Evolutionary conservation across 2,888 invertebrate species (phyloP).

Genomic region (Ormyrus labotus): DNA sequence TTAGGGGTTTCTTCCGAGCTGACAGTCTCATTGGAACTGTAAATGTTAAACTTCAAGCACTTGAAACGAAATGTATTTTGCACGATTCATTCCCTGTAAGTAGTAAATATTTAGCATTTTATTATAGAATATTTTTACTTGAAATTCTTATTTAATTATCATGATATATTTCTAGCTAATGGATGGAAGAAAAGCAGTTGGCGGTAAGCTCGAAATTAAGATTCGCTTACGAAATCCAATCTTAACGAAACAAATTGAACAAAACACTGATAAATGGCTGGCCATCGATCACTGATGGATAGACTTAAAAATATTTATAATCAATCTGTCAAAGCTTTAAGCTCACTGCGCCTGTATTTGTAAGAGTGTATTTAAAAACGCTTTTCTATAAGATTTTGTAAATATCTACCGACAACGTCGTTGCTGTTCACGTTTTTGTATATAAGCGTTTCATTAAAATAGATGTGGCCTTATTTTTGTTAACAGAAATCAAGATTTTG

Average conservation of each 20-base stretch:
- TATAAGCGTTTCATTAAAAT: constrained; percentile 16
- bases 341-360: constrained; percentile 7
- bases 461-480: constrained; percentile 36
- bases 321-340: constrained; percentile 27
- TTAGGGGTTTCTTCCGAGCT: constrained; percentile 94
- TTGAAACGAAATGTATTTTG: constrained; percentile 91
- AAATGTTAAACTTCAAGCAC: constrained; percentile 89
- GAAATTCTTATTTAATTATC: background rate
- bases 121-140: background rate
- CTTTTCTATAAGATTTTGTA: constrained; percentile 37
- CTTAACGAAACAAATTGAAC: constrained; percentile 91
- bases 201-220: constrained; percentile 94
- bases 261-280: constrained; percentile 94
- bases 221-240: constrained; percentile 92
- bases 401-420: constrained; percentile 26
- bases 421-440: constrained; percentile 28
- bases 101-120: constrained; percentile 62
- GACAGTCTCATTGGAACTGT: constrained; percentile 91
- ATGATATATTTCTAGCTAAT: constrained; percentile 81
- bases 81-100: constrained; percentile 96
- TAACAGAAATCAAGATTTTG: background rate
- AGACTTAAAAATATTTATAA: constrained; percentile 5
- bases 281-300: constrained; percentile 82
- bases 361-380: constrained; percentile 11
- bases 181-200: constrained; percentile 91